These are phyloP conservation scores for Drosophila quinaria DNA, from an alignment of 2,888 invertebrate genomes.

Conservation along the genomic window DNA sequence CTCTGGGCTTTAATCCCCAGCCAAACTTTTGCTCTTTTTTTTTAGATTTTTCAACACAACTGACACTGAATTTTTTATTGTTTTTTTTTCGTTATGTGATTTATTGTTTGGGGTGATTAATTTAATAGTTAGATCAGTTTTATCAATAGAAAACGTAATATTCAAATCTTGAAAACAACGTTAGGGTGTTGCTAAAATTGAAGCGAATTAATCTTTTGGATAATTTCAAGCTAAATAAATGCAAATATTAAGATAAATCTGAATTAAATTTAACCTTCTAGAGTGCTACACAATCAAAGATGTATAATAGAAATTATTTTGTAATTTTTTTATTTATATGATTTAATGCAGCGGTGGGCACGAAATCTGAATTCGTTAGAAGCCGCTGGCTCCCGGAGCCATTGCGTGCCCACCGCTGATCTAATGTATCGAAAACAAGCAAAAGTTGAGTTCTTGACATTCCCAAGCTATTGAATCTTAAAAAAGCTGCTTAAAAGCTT, in stretches of 20 bases:
- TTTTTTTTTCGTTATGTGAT: constrained; percentile 28
- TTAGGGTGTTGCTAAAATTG: background rate
- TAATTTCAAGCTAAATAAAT: background rate
- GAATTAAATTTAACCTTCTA: too few relatives aligned
- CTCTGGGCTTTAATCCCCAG: constrained; percentile 47
- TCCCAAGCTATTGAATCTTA: constrained; percentile 3
- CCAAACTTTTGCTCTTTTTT: constrained; percentile 55
- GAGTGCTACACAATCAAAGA: too few relatives aligned
- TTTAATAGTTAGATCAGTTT: constrained; percentile 11
- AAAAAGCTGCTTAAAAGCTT: constrained; percentile 1
- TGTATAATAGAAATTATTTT: too few relatives aligned
- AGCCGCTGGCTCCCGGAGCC: too few relatives aligned
- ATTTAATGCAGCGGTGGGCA: too few relatives aligned
- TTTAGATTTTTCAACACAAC: constrained; percentile 60
- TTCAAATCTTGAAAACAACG: background rate
- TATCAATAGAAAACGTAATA: background rate
- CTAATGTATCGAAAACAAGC: background rate
- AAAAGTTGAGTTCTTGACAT: background rate
- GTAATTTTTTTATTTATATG: too few relatives aligned
- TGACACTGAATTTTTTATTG: constrained; percentile 33
- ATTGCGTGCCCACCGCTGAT: too few relatives aligned
- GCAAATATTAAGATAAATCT: too few relatives aligned
- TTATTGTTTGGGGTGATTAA: constrained; percentile 41
- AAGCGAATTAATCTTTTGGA: background rate
- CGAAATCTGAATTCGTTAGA: too few relatives aligned